These are phyloP conservation scores for Xyrauchen texanus DNA, from an alignment of 2,113 vertebrate genomes.

Conservation along the genomic window DNA sequence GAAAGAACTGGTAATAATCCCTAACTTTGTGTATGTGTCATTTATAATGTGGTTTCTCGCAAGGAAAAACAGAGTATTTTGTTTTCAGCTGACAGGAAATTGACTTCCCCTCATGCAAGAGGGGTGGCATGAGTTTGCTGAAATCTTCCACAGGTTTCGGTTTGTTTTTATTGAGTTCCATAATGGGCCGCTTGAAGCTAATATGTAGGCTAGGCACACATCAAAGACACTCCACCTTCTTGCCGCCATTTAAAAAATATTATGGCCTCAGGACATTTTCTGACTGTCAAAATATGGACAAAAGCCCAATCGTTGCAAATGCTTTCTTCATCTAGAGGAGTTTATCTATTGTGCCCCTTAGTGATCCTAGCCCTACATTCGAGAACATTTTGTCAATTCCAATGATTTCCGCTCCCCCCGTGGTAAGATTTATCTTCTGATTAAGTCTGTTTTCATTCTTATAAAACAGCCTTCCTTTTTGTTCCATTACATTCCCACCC, in stretches of 20 bases:
- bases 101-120: slow-evolving; percentile 54
- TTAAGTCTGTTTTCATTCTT: slow-evolving; percentile 27
- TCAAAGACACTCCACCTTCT: slow-evolving; percentile 53
- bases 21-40: slow-evolving; percentile 58
- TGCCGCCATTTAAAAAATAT: slow-evolving; percentile 50
- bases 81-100: slow-evolving; percentile 69
- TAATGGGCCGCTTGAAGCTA: slow-evolving; percentile 60
- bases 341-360: slow-evolving; percentile 64
- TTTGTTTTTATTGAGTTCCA: slow-evolving; percentile 67
- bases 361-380: slow-evolving; percentile 41
- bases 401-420: not conserved
- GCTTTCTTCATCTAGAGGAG: not conserved
- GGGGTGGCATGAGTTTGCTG: slow-evolving; percentile 48
- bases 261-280: slow-evolving; percentile 56
- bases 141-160: slow-evolving; percentile 58
- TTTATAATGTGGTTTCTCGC: slow-evolving; percentile 51
- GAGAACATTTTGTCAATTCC: not conserved
- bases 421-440: slow-evolving; percentile 15
- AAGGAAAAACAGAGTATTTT: slow-evolving; percentile 52
- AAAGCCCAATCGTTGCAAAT: slow-evolving; percentile 35
- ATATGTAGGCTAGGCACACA: slow-evolving; percentile 45
- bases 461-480: slow-evolving; percentile 9
- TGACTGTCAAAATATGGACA: slow-evolving; percentile 55
- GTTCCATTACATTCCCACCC: not conserved
- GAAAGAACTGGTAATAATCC: slow-evolving; percentile 63